These are phyloP conservation scores for Chloromyia formosa DNA, from an alignment of 2,888 invertebrate genomes.

Conservation along the genomic window DNA sequence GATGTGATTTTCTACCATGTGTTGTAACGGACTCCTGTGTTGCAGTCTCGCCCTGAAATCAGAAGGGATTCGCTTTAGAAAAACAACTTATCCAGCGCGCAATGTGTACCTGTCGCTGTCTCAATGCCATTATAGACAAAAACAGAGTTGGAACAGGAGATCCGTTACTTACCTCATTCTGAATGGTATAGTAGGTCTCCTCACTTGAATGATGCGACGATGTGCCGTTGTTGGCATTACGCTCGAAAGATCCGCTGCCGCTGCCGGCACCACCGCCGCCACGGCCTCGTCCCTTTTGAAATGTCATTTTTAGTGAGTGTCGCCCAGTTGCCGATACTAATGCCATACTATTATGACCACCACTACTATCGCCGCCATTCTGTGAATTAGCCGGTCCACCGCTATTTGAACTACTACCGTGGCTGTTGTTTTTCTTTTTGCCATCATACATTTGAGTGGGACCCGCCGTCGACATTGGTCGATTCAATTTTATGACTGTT, in stretches of 20 bases:
- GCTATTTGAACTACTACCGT: slow-evolving; percentile 48
- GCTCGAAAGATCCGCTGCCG: slow-evolving; percentile 62
- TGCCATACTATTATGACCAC: slow-evolving; percentile 33
- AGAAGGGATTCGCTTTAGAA: slow-evolving; percentile 52
- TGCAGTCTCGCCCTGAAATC: slow-evolving; percentile 66
- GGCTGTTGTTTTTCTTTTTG: slow-evolving; percentile 50
- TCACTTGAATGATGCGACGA: slow-evolving; percentile 55
- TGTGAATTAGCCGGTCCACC: slow-evolving; percentile 48
- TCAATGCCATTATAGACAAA: no score
- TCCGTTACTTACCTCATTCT: slow-evolving; percentile 69
- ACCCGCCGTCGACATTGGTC: slow-evolving; percentile 54
- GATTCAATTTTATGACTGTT: slow-evolving; percentile 82
- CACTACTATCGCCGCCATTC: slow-evolving; percentile 45
- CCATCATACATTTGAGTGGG: slow-evolving; percentile 51
- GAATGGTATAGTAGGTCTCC: slow-evolving; percentile 74
- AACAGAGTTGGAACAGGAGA: neutral
- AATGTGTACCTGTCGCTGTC: no score
- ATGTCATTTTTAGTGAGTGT: slow-evolving; percentile 80
- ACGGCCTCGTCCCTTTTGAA: slow-evolving; percentile 75
- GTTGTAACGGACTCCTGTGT: slow-evolving; percentile 58
- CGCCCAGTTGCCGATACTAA: slow-evolving; percentile 58
- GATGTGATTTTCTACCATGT: slow-evolving; percentile 78
- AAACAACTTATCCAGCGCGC: neutral
- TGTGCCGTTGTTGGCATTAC: slow-evolving; percentile 53
- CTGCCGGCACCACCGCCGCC: slow-evolving; percentile 57